Evolutionary conservation across 2,797 vertebrate genomes (phyloP), one percentile per base, ranked within the genome.

Genomic region (Tiaroga cobitis): DNA sequence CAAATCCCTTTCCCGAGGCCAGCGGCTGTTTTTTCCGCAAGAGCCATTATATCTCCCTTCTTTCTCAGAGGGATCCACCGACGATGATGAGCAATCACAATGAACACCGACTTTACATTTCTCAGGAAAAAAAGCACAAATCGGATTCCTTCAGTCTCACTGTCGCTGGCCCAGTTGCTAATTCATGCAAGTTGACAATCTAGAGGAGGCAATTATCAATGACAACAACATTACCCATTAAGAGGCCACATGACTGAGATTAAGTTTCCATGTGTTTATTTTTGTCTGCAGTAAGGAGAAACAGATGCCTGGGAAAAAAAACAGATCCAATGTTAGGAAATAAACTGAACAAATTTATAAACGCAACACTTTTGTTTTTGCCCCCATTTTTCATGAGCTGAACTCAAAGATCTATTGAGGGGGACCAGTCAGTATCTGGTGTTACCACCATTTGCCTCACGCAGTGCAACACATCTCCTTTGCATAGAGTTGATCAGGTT

Each of bases 1-100:
- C 93, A 94, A 95, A 94, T 95, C 94, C 95, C 95, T 95, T 93
- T 95, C 93, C 94, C 92, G 75, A 90, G 95, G 95, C 95, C 94
- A 94, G 93, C 90, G 94, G 93, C 94, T 95, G 94, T 95, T 95
- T 95, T 95, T 46, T 37, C 93, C 93, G 92, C 92, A 82, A 86
- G 91, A 95, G 93, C 91, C 93, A 91, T 94, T 93, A 94, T 94
- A 93, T 92, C 85, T 90, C 93, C 93, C 92, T 92, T 94, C 94
- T 93, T 94, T 94, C 94, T 94, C 94, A 91, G 91, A 95, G 94
- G 95, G 91, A 93, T 87, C 88, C 91, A 89, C 92, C 93, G 92
- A 95, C 87, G 90, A 94, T 93, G 94, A 94, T 91, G 94, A 94
- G 93, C 92, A 91, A 92, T 93, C 92, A 89, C 93, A 92, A 91